phyloP scores from a whole-genome alignment of 2,113 vertebrate species.

The Cephalophus harveyi region DNA sequence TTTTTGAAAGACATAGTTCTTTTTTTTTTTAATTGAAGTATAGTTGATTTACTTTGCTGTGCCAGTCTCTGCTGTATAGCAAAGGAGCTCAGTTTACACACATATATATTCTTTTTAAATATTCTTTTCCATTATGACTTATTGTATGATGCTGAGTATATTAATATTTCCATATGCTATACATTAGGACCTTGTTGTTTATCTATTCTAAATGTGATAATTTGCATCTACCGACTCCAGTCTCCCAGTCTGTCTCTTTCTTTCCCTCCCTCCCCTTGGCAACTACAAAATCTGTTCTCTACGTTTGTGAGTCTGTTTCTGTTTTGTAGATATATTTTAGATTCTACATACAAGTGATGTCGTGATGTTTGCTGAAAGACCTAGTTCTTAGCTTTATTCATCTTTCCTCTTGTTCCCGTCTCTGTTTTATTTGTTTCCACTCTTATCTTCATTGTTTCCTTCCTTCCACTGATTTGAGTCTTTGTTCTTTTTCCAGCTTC shows the following conservation, averaged over 20 bases:
- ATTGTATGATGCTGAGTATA: background rate
- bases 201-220: background rate
- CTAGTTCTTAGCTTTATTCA: background rate
- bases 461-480: background rate
- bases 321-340: background rate
- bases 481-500: background rate
- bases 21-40: background rate
- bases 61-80: background rate
- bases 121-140: background rate
- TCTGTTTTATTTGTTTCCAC: background rate
- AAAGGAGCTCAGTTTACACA: background rate
- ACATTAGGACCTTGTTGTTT: background rate
- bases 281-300: background rate
- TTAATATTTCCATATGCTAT: too few relatives aligned
- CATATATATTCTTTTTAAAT: background rate
- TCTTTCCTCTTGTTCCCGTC: background rate
- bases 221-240: background rate
- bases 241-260: background rate
- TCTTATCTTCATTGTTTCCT: background rate
- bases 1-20: background rate
- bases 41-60: background rate
- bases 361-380: background rate
- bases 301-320: background rate
- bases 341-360: background rate
- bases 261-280: too few relatives aligned